Evolutionary conservation across 92 coral and sea anemone species (phyloP).

Genomic region (Desmophyllum pertusum): DNA sequence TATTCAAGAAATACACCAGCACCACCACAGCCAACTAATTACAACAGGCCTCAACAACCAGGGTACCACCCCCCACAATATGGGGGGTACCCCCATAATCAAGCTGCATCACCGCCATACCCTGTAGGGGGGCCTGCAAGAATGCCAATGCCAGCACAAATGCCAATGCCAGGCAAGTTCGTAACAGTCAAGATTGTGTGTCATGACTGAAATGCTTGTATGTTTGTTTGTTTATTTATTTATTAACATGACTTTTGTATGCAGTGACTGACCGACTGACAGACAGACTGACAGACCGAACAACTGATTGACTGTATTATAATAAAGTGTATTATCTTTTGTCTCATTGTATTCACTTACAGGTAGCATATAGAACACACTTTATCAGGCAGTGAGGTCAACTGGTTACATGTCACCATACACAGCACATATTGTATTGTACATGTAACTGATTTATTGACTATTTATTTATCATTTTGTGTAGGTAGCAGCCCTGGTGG

Average conservation of each 20-base stretch:
- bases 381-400: too few relatives aligned
- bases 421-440: too few relatives aligned
- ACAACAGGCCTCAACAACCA: conserved; percentile 52
- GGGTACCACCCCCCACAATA: conserved; percentile 58
- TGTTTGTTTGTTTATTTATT: not conserved
- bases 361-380: too few relatives aligned
- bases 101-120: conserved; percentile 64
- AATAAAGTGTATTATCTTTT: too few relatives aligned
- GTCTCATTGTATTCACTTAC: too few relatives aligned
- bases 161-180: conserved; percentile 80
- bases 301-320: not conserved
- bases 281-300: not conserved
- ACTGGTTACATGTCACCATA: too few relatives aligned
- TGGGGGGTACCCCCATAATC: conserved; percentile 64
- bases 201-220: too few relatives aligned
- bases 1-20: conserved; percentile 66
- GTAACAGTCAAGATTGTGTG: too few relatives aligned
- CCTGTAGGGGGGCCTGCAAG: conserved; percentile 61
- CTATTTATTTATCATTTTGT: not conserved
- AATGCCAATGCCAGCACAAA: conserved; percentile 74
- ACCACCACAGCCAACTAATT: conserved; percentile 25
- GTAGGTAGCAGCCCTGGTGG: conserved; percentile 53
- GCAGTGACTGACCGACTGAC: not conserved
- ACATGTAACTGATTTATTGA: not conserved
- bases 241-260: not conserved